phyloP scores from a whole-genome alignment of 2,797 vertebrate genomes.

The Philypnodon macrostomus region DNA sequence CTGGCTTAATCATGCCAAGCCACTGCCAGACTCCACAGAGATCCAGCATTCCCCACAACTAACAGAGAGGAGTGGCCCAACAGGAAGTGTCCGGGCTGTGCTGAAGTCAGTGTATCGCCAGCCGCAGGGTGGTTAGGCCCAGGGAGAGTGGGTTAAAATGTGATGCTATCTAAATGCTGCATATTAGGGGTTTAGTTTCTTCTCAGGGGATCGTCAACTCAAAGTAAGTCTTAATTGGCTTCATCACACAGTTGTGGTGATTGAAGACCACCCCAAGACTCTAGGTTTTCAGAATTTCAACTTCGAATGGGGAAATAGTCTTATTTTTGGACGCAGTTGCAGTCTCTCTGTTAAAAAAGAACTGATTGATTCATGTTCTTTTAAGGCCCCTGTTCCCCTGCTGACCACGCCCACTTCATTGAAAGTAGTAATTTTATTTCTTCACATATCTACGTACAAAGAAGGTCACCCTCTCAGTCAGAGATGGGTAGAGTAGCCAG shows the following conservation, averaged over 20 bases:
- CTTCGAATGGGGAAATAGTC: too few species aligned
- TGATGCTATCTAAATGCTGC: slow-evolving; percentile 57
- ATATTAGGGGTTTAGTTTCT: slow-evolving; percentile 31
- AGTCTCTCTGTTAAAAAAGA: too few species aligned
- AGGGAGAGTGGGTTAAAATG: slow-evolving; percentile 45
- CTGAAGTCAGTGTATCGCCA: slow-evolving; percentile 30
- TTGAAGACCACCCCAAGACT: not conserved
- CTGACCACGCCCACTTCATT: too few species aligned
- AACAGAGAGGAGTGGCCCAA: slow-evolving; percentile 51
- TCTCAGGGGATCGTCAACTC: slow-evolving; percentile 30
- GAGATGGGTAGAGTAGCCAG: too few species aligned
- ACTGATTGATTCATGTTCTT: too few species aligned
- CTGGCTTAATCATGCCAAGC: slow-evolving; percentile 41
- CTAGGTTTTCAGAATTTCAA: too few species aligned
- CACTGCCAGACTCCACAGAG: slow-evolving; percentile 36
- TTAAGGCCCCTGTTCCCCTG: too few species aligned
- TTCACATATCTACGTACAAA: too few species aligned
- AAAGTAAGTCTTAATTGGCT: slow-evolving; percentile 21
- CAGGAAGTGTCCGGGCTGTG: slow-evolving; percentile 71
- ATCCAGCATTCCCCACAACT: slow-evolving; percentile 41
- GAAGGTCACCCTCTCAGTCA: too few species aligned
- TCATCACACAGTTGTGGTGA: slow-evolving; percentile 15
- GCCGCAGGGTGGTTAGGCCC: slow-evolving; percentile 44
- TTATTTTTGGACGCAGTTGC: too few species aligned
- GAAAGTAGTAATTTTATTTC: too few species aligned